Conservation (phyloP, 2,113 vertebrate genomes). For the Mormyrus iriodes region DNA sequence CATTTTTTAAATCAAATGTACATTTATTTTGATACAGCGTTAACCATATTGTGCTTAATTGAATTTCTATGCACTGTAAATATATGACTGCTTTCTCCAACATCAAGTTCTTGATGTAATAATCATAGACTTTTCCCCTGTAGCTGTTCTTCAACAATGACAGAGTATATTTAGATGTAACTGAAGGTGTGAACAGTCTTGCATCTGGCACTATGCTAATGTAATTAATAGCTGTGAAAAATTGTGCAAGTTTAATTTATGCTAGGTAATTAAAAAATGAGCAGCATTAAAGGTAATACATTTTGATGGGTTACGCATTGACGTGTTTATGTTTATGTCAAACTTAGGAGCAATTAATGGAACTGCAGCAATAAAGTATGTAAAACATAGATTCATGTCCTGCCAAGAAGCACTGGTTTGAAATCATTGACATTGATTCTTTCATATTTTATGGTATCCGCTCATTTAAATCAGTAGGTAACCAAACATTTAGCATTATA, state of each 20-base stretch:
- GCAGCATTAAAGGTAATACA: not conserved
- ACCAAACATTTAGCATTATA: not conserved
- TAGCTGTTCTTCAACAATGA: not conserved
- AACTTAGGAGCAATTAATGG: not conserved
- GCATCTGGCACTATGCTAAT: slow-evolving; percentile 1
- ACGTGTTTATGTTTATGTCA: not conserved
- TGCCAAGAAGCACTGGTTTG: not conserved
- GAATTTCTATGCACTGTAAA: not conserved
- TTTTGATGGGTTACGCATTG: not conserved
- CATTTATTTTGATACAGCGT: not conserved
- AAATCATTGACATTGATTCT: not conserved
- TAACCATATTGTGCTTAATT: not conserved
- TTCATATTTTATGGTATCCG: not conserved
- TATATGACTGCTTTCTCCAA: not conserved
- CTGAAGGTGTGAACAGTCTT: not conserved
- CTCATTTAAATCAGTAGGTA: not conserved
- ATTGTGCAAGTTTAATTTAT: not conserved
- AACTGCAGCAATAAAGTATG: not conserved
- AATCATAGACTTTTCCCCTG: not conserved
- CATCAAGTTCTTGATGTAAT: not conserved
- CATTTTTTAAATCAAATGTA: not conserved
- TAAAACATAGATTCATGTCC: not conserved
- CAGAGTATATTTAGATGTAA: not conserved
- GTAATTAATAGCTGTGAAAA: slow-evolving; percentile 9
- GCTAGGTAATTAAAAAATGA: slow-evolving; percentile 5